A percentile compares a stretch with the other conserved stretches of the same genome.
These are phyloP conservation scores for Opisthograptis luteolata DNA, from an alignment of 2,888 invertebrate genomes.

Conservation along the genomic window DNA sequence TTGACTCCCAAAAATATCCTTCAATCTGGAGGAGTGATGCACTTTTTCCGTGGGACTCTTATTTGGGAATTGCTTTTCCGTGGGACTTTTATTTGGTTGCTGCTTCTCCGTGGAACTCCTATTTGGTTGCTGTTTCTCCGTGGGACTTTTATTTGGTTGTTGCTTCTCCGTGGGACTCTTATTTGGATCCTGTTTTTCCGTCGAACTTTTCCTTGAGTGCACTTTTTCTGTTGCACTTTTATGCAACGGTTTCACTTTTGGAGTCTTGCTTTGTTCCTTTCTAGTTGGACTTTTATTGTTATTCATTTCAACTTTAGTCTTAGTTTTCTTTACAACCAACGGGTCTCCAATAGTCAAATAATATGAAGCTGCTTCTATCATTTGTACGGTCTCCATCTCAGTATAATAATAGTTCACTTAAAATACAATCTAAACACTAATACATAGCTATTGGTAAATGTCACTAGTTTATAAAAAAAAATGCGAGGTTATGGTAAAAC, in stretches of 20 bases:
- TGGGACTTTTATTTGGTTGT: background rate
- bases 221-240: conserved; percentile 13
- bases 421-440: background rate
- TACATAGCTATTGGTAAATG: background rate
- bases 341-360: conserved; percentile 23
- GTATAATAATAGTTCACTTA: background rate
- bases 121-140: conserved; percentile 2
- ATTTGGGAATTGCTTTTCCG: conserved; percentile 12
- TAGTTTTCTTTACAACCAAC: background rate
- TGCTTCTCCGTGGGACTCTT: conserved; percentile 8
- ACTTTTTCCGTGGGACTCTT: conserved; percentile 62
- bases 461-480: background rate
- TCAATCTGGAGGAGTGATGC: conserved; percentile 48
- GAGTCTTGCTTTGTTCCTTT: no score
- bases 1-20: conserved; percentile 61
- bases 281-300: no score
- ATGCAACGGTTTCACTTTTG: no score
- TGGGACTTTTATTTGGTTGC: conserved; percentile 3
- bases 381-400: conserved; percentile 42
- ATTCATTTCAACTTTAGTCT: background rate
- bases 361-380: conserved; percentile 38
- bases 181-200: background rate
- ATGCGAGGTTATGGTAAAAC: conserved; percentile 13
- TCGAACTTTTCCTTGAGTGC: background rate
- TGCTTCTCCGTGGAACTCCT: conserved; percentile 3